Percentiles rank a stretch among this genome's conserved stretches.
Evolutionary conservation across 1,140 invertebrate species (phyloP).

Genomic region (Globodera ellingtonae): DNA sequence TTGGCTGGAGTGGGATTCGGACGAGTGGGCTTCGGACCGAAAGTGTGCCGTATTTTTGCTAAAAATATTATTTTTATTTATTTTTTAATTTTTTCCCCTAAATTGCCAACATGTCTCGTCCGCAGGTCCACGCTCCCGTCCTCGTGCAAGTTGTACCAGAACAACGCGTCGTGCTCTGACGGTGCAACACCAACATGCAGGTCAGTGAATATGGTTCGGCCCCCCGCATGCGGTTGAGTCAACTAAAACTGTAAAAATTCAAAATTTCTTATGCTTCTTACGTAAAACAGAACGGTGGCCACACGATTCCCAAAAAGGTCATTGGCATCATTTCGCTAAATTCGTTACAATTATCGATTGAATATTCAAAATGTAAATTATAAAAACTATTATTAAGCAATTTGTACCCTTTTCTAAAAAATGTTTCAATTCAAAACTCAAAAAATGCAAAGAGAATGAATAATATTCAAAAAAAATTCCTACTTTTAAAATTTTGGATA

Average conservation of each 20-base stretch:
- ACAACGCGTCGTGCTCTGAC: slow-evolving; percentile 79
- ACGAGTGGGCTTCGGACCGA: too few species aligned
- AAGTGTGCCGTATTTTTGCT: too few species aligned
- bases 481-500: too few species aligned
- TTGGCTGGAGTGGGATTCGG: too few species aligned
- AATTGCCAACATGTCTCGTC: slow-evolving; percentile 71
- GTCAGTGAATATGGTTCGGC: slow-evolving; percentile 62
- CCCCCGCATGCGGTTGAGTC: slow-evolving; percentile 80
- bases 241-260: not conserved
- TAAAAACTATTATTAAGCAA: too few species aligned
- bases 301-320: slow-evolving; percentile 81
- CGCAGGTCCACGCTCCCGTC: slow-evolving; percentile 87
- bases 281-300: slow-evolving; percentile 87
- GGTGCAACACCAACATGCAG: slow-evolving; percentile 53
- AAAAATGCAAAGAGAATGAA: not conserved
- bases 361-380: too few species aligned
- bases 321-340: slow-evolving; percentile 79
- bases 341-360: slow-evolving; percentile 21
- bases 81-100: not conserved
- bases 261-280: slow-evolving; percentile 60
- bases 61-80: not conserved
- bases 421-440: not conserved
- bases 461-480: too few species aligned
- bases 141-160: slow-evolving; percentile 90
- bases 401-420: not conserved